These are phyloP conservation scores for Gallirallus australis DNA, from an alignment of 2,797 vertebrate genomes.

Conservation along the genomic window DNA sequence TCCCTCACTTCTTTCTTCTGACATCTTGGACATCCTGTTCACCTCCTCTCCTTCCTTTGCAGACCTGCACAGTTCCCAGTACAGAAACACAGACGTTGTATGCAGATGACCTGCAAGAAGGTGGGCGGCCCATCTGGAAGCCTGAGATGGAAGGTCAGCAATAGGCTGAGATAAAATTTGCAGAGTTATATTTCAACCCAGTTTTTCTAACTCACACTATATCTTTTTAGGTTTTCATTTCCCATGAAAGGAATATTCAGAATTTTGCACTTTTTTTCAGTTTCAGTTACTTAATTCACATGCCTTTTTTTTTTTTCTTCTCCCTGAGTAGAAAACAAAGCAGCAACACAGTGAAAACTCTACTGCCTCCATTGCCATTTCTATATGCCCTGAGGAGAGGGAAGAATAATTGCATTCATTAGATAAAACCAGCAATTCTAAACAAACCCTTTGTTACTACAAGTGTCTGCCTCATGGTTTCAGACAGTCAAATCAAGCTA, in stretches of 20 bases:
- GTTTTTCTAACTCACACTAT: not conserved
- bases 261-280: not conserved
- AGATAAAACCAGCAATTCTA: not conserved
- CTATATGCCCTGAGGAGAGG: not conserved
- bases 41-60: not conserved
- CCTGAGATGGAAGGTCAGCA: rapidly evolving
- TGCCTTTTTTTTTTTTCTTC: not conserved
- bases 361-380: not conserved
- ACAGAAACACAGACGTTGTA: not conserved
- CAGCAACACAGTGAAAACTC: not conserved
- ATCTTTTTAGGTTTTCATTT: not conserved
- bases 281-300: not conserved
- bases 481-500: not conserved
- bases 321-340: not conserved
- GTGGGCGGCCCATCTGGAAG: not conserved
- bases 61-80: not conserved
- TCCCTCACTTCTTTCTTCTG: too few species aligned
- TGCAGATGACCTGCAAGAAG: not conserved
- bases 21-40: not conserved
- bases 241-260: not conserved
- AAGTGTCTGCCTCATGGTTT: not conserved
- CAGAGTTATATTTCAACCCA: not conserved
- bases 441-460: not conserved
- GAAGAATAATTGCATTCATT: not conserved
- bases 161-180: not conserved